phyloP scores from a whole-genome alignment of 2,888 invertebrate genomes.

The Tachina fera region DNA sequence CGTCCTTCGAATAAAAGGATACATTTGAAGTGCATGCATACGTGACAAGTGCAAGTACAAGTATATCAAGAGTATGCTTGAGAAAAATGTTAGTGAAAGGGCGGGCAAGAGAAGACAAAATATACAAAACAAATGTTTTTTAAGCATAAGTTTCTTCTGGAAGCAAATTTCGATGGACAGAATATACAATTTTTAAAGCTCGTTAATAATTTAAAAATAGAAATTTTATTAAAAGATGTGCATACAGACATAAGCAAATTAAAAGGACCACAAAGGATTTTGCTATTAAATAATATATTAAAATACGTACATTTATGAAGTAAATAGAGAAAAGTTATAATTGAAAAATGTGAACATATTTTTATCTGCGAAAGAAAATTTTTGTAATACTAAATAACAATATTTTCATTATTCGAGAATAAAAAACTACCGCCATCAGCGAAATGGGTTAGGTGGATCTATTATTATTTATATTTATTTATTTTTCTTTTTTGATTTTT shows the following conservation, averaged over 20 bases:
- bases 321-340: too few relatives aligned
- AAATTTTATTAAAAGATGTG: not conserved
- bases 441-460: too few relatives aligned
- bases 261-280: not conserved
- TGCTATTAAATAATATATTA: not conserved
- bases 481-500: too few relatives aligned
- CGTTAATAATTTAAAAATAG: slow-evolving; percentile 4
- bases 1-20: slow-evolving; percentile 60
- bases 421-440: too few relatives aligned
- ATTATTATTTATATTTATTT: too few relatives aligned
- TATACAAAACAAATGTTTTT: slow-evolving; percentile 2
- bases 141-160: slow-evolving; percentile 1
- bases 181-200: slow-evolving; percentile 17
- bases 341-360: too few relatives aligned
- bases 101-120: not conserved
- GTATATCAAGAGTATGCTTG: slow-evolving; percentile 46
- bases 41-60: slow-evolving; percentile 69
- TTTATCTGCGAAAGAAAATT: too few relatives aligned
- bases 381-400: too few relatives aligned
- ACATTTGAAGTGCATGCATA: slow-evolving; percentile 64
- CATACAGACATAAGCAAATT: not conserved
- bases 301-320: too few relatives aligned
- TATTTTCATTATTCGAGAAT: too few relatives aligned
- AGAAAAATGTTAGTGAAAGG: not conserved
- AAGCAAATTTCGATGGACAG: slow-evolving; percentile 2